Percentiles rank a stretch among this genome's conserved stretches.
These are phyloP conservation scores for Epistrophe eligans DNA, from an alignment of 2,888 invertebrate species.

Conservation along the genomic window DNA sequence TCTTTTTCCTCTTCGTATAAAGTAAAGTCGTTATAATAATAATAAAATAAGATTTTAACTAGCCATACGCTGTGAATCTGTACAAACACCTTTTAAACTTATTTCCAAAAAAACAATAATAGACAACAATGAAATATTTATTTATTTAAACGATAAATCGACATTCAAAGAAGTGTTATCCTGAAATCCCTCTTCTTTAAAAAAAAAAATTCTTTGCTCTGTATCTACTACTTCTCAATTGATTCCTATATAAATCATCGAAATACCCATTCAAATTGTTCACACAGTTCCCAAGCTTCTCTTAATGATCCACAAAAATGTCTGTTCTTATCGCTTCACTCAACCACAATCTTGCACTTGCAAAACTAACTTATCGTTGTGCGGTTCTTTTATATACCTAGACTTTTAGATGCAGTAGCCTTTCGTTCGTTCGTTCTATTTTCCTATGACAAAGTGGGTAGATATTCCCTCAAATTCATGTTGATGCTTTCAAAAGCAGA, in stretches of 20 bases:
- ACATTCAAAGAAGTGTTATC: slow-evolving; percentile 34
- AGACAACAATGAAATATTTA: background rate
- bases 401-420: too few species aligned
- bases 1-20: too few species aligned
- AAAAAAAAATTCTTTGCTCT: background rate
- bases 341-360: slow-evolving; percentile 42
- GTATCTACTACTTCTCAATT: background rate
- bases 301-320: slow-evolving; percentile 29
- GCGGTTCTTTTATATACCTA: background rate
- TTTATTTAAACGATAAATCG: slow-evolving; percentile 1
- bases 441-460: slow-evolving; percentile 15
- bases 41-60: too few species aligned
- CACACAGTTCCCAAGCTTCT: background rate
- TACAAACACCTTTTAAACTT: too few species aligned
- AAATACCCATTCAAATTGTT: slow-evolving; percentile 39
- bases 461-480: slow-evolving; percentile 40
- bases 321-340: slow-evolving; percentile 6
- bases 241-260: background rate
- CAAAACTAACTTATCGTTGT: slow-evolving; percentile 36
- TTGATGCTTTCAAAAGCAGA: slow-evolving; percentile 46
- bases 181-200: slow-evolving; percentile 8
- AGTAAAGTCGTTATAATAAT: too few species aligned
- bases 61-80: too few species aligned
- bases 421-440: background rate
- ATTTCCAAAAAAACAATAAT: background rate